These are phyloP conservation scores for Mesocentrotus franciscanus DNA, from an alignment of 53 echinoderm and acorn worm genomes.

Conservation along the genomic window DNA sequence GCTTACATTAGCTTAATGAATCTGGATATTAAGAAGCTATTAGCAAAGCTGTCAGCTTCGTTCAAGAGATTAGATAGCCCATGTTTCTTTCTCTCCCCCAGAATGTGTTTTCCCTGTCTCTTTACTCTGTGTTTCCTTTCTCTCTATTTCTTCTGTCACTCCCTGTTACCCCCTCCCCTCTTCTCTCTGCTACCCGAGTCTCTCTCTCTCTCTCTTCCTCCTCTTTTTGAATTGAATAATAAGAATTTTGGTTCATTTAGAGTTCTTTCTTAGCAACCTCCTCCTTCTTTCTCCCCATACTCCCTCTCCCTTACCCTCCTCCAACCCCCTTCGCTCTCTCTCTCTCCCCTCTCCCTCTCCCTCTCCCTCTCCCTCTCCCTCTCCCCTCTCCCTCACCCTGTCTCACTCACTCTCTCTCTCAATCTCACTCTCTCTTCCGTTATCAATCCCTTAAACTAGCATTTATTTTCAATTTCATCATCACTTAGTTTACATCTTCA, in stretches of 20 bases:
- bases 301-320: background rate
- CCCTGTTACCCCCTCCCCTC: background rate
- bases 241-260: no score
- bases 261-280: background rate
- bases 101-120: background rate
- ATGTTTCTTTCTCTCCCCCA: background rate
- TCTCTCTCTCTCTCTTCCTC: background rate
- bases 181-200: background rate
- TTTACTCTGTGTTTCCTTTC: background rate
- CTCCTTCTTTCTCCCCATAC: background rate
- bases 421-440: background rate
- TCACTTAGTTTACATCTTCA: background rate
- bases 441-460: background rate
- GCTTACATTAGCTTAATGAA: slow-evolving; percentile 33
- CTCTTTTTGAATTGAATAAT: background rate
- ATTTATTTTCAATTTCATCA: background rate
- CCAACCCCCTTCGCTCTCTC: background rate
- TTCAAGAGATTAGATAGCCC: background rate
- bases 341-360: background rate
- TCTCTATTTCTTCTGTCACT: background rate
- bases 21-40: background rate
- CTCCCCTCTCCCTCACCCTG: background rate
- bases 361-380: background rate
- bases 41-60: background rate
- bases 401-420: background rate